Base-by-base conservation (phyloP, 2,888 invertebrate species). In the Lumbricus terrestris region DNA sequence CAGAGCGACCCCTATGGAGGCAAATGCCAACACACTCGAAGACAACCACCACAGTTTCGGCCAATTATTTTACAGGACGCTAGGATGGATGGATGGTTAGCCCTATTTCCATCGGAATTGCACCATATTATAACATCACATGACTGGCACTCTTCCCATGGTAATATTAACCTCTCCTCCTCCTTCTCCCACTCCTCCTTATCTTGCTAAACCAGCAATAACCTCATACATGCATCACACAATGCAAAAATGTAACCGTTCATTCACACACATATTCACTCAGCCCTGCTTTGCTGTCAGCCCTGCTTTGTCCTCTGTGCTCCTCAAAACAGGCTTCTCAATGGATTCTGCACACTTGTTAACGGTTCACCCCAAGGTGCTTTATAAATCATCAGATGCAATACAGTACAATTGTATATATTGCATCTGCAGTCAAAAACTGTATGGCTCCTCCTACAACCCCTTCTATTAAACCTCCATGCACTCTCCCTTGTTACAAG, bases 111-210 rank as follows among this genome's bases (percentile, higher is more conserved):
- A 69, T 13, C 69, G n/a, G n/a, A 69, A 69, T n/a, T 69, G 69
- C 69, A 69, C 69, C 69, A 69, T 69, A 69, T 69, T 69, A 69
- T 15, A 69, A 69, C 69, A 69, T 69, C 69, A 69, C n/a, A 69
- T 69, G 69, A n/a, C 6, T 69, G 69, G 11, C n/a, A n/a, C 69
- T 11, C n/a, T n/a, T n/a, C 47, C 47, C 23, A n/a, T n/a, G 13
- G 69, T 69, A 69, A n/a, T 69, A 69, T 69, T 69, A 69, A 69
- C 69, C n/a, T n/a, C 69, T 69, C n/a, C n/a, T 69, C n/a, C 69
- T 69, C 69, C 69, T 4, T 4, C 47, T 47, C 69, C 8, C 16
- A 29, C 23, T 16, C 69, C n/a, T n/a, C n/a, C 69, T 40, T 15
- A 40, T 40, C 15, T 40, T 15, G 11, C 11, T n/a, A 69, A 69